phyloP scores from a whole-genome alignment of 2,888 invertebrate genomes.

The Monochamus alternatus region DNA sequence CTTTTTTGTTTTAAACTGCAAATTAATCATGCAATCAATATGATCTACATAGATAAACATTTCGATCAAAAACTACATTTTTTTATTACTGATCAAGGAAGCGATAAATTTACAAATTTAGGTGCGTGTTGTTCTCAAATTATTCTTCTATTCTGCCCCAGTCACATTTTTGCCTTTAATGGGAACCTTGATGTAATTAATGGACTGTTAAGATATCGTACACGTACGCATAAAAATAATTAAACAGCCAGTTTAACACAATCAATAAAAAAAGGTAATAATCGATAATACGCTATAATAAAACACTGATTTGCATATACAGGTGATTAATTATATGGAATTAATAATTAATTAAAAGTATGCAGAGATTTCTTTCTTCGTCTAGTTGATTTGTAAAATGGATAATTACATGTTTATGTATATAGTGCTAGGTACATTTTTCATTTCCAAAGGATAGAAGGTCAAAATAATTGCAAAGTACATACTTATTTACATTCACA shows the following conservation, averaged over 20 bases:
- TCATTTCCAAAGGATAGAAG: too few species aligned
- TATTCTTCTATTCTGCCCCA: not conserved
- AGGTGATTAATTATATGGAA: conserved; percentile 2
- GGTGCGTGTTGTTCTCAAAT: not conserved
- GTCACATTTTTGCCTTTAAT: not conserved
- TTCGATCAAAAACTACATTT: too few species aligned
- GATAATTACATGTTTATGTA: not conserved
- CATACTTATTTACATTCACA: too few species aligned
- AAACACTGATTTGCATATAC: not conserved
- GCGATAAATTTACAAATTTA: not conserved
- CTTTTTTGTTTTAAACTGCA: too few species aligned
- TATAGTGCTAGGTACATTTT: too few species aligned
- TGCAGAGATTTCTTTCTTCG: not conserved
- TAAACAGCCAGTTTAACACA: not conserved
- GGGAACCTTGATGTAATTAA: conserved; percentile 2
- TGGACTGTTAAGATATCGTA: not conserved
- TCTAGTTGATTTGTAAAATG: not conserved
- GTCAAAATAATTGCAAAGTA: too few species aligned
- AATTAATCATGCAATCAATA: too few species aligned
- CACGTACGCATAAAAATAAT: not conserved
- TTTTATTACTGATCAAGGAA: too few species aligned
- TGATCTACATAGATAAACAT: too few species aligned
- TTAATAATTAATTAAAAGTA: not conserved
- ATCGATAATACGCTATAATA: not conserved
- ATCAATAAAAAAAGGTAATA: not conserved